These are phyloP conservation scores for crab-eating macaque (Macaca fascicularis) DNA, from an alignment of 2,113 vertebrate species.

Conservation along the genomic window T2T-MFA8v1.1 NC_088377.1:180962001-180962500, in stretches of 20 bases:
- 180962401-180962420: neutral
- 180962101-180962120: slow-evolving; percentile 4
- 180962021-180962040: too few species aligned
- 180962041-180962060: too few species aligned
- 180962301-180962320: neutral
- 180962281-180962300: neutral
- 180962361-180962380: neutral
- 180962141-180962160: neutral
- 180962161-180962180: neutral
- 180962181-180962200: neutral
- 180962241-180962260: neutral
- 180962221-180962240: neutral
- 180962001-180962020: too few species aligned
- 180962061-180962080: too few species aligned
- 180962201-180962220: neutral
- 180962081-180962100: neutral
- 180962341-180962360: neutral
- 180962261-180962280: neutral
- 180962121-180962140: slow-evolving; percentile 18
- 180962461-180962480: neutral
- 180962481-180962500: slow-evolving; percentile 15
- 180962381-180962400: slow-evolving; percentile 7
- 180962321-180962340: neutral
- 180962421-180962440: neutral
- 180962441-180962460: neutral